Conservation (phyloP, 1,140 invertebrate species). For the Atta colombica region DNA sequence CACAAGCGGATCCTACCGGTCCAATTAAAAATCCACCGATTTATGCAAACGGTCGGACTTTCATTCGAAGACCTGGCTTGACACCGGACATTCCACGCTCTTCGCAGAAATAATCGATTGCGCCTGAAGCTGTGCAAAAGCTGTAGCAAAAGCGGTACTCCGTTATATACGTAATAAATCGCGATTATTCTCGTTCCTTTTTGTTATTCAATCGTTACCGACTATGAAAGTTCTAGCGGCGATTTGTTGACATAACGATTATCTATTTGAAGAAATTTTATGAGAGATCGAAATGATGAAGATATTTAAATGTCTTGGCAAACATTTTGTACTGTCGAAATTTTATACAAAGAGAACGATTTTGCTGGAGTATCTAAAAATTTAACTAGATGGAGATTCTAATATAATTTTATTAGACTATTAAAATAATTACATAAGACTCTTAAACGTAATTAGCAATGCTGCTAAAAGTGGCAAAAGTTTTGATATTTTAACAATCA, state of each 20-base stretch:
- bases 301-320: background rate
- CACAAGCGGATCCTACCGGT: conserved; percentile 59
- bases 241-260: background rate
- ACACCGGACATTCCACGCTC: conserved; percentile 55
- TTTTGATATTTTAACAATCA: too few species aligned
- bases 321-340: background rate
- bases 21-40: conserved; percentile 76
- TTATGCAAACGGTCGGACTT: conserved; percentile 73
- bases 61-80: conserved; percentile 42
- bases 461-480: too few species aligned
- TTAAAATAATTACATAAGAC: too few species aligned
- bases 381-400: too few species aligned
- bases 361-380: too few species aligned
- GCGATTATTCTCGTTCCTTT: conserved; percentile 30
- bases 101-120: conserved; percentile 65
- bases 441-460: too few species aligned
- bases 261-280: background rate
- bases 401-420: too few species aligned
- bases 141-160: background rate
- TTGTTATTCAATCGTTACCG: conserved; percentile 9
- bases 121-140: conserved; percentile 26
- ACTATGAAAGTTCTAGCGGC: background rate
- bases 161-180: conserved; percentile 21
- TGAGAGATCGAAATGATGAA: background rate
- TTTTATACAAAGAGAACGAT: background rate